These are phyloP conservation scores for Prietella phreatophila DNA, from an alignment of 2,113 vertebrate genomes.

Conservation along the genomic window DNA sequence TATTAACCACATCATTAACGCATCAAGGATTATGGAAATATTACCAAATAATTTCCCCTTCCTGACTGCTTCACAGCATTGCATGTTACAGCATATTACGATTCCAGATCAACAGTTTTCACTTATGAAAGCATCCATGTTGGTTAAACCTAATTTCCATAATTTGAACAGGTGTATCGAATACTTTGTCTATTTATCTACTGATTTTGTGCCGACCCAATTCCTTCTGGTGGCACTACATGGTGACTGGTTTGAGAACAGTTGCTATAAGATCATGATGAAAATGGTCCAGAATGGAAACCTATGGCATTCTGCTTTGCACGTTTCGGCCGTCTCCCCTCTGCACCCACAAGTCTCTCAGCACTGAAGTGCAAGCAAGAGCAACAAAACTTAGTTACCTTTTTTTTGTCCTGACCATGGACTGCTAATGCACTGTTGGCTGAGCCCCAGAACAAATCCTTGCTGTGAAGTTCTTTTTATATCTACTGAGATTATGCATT, in stretches of 20 bases:
- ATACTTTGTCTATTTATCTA: background rate
- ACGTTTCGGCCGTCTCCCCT: background rate
- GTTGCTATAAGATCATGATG: no score
- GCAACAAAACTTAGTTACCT: background rate
- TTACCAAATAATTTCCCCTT: background rate
- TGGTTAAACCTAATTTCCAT: no score
- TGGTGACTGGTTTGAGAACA: background rate
- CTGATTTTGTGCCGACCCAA: background rate
- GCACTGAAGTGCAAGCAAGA: background rate
- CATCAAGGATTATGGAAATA: background rate
- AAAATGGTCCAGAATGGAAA: background rate
- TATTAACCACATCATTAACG: background rate
- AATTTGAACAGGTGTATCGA: no score
- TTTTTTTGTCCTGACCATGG: background rate
- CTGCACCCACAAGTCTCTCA: background rate
- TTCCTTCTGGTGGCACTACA: background rate
- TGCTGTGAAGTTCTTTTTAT: background rate
- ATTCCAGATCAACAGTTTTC: background rate
- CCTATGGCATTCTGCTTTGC: background rate
- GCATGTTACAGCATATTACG: background rate
- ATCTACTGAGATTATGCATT: background rate
- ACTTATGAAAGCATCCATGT: background rate
- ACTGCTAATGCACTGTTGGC: background rate
- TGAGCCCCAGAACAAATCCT: background rate
- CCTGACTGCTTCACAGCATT: background rate